These are phyloP conservation scores for Limnephilus marmoratus DNA, from an alignment of 2,888 invertebrate genomes.

Conservation along the genomic window DNA sequence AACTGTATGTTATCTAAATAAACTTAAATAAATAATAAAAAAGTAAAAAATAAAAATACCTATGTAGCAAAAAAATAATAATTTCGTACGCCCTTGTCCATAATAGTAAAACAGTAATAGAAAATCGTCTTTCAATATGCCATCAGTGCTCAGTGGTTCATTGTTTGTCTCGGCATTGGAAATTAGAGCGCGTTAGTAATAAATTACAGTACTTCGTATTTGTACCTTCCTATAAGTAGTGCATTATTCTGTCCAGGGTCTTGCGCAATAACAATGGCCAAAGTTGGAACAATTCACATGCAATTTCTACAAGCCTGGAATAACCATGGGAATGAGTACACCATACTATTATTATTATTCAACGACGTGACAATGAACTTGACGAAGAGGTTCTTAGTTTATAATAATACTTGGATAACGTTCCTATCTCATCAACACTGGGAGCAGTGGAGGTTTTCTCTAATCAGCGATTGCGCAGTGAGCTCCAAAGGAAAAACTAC, in stretches of 20 bases:
- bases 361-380: background rate
- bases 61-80: too few relatives aligned
- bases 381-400: background rate
- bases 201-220: background rate
- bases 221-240: background rate
- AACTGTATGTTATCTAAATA: too few relatives aligned
- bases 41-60: too few relatives aligned
- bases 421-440: background rate
- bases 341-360: background rate
- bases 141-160: background rate
- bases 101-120: background rate
- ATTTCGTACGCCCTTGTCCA: too few relatives aligned
- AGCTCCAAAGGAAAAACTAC: too few relatives aligned
- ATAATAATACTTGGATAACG: background rate
- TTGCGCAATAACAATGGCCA: background rate
- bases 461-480: too few relatives aligned
- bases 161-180: background rate
- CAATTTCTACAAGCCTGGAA: background rate
- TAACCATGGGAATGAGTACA: background rate
- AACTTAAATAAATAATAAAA: too few relatives aligned
- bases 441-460: too few relatives aligned
- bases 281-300: background rate
- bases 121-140: background rate
- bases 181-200: background rate
- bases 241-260: background rate